Conservation (phyloP, 2,888 invertebrate genomes). For the Andrena bucephala region DNA sequence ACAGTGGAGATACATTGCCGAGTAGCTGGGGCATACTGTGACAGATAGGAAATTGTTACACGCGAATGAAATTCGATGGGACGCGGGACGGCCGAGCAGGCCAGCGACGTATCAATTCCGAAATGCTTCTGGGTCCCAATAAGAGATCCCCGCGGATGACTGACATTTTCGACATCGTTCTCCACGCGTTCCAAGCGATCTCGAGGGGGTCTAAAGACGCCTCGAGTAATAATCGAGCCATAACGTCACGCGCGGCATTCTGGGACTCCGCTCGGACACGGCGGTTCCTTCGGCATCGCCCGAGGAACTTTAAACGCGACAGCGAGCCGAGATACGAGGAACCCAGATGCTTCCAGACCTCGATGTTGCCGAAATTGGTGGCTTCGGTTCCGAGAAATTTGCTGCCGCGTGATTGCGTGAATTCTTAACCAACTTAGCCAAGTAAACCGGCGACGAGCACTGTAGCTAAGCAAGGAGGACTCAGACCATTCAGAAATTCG, state of each 20-base stretch:
- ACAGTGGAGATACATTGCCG: not conserved
- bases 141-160: conserved; percentile 42
- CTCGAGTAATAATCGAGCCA: conserved; percentile 69
- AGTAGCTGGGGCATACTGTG: not conserved
- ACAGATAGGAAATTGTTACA: not conserved
- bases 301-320: conserved; percentile 48
- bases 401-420: no score
- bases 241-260: conserved; percentile 70
- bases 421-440: no score
- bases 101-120: conserved; percentile 22
- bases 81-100: not conserved
- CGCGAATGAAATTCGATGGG: not conserved
- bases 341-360: not conserved
- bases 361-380: not conserved
- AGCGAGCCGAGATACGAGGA: conserved; percentile 31
- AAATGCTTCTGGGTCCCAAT: conserved; percentile 9
- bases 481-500: not conserved
- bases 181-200: conserved; percentile 69
- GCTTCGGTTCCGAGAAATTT: no score
- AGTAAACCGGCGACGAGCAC: no score
- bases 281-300: conserved; percentile 34
- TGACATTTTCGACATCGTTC: conserved; percentile 69
- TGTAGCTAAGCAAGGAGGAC: not conserved
- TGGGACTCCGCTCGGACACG: conserved; percentile 55
- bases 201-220: conserved; percentile 57